phyloP scores from a whole-genome alignment of 92 coral and sea anemone species.

The Palythoa caribaeorum region DNA sequence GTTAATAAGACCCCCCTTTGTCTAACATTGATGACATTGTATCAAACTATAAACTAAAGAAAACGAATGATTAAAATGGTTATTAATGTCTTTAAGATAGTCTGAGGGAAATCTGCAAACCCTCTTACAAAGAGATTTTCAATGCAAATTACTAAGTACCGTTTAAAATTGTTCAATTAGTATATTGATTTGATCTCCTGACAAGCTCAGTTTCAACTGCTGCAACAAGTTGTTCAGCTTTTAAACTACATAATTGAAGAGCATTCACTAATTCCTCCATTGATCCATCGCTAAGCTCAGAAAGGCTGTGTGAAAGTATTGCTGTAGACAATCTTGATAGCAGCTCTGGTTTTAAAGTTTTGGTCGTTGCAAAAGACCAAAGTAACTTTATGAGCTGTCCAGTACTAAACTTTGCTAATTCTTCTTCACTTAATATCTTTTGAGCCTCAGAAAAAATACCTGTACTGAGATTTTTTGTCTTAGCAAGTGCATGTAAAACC shows the following conservation, averaged over 20 bases:
- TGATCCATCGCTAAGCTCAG: constrained; percentile 52
- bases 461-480: constrained; percentile 68
- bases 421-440: constrained; percentile 30
- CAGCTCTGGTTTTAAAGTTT: constrained; percentile 51
- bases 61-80: too few relatives aligned
- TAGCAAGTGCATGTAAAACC: constrained; percentile 76
- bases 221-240: constrained; percentile 75
- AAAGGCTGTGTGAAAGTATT: constrained; percentile 59
- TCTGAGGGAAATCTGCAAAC: too few relatives aligned
- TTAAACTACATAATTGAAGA: constrained; percentile 57
- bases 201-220: constrained; percentile 81
- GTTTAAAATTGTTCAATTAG: background rate
- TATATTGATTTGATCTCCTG: constrained; percentile 60
- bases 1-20: too few relatives aligned
- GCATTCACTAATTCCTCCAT: constrained; percentile 75
- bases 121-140: too few relatives aligned
- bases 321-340: constrained; percentile 59
- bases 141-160: too few relatives aligned
- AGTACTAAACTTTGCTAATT: constrained; percentile 60
- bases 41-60: too few relatives aligned
- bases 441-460: constrained; percentile 66
- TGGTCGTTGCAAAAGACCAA: constrained; percentile 76
- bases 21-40: too few relatives aligned
- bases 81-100: too few relatives aligned
- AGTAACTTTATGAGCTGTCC: constrained; percentile 66